These are phyloP conservation scores for Coremacera marginata DNA, from an alignment of 2,888 invertebrate genomes.

Conservation along the genomic window DNA sequence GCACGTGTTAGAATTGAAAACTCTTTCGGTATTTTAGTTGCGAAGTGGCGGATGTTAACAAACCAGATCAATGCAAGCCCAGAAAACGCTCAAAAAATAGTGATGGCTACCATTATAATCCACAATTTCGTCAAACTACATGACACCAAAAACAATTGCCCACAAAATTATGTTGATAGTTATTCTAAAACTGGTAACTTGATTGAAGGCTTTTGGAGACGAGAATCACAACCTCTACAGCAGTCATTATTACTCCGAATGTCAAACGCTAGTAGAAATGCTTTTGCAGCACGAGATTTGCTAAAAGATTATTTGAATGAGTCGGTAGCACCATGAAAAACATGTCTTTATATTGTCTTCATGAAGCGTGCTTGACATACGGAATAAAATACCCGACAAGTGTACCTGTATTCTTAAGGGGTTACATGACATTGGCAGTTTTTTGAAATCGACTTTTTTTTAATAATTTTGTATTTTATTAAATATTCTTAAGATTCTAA, in stretches of 20 bases:
- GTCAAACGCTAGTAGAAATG: neutral
- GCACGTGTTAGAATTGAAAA: no score
- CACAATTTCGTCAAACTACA: neutral
- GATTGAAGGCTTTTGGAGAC: neutral
- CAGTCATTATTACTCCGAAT: neutral
- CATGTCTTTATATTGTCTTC: no score
- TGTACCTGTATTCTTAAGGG: no score
- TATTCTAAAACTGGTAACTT: neutral
- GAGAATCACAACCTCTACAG: neutral
- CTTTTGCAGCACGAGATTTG: neutral
- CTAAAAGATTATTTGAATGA: neutral
- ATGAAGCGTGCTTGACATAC: no score
- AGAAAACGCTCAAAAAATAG: neutral
- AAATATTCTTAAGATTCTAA: no score
- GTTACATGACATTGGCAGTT: no score
- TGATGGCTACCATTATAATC: slow-evolving; percentile 27
- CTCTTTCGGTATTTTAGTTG: neutral
- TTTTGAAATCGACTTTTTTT: no score
- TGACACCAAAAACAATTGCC: neutral
- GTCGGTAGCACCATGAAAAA: neutral
- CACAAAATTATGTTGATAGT: neutral
- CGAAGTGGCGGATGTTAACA: slow-evolving; percentile 24
- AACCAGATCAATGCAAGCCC: slow-evolving; percentile 12
- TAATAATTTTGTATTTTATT: no score
- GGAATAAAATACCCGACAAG: no score